phyloP scores from a whole-genome alignment of 2,888 invertebrate species.

The Clepsis dumicolana region DNA sequence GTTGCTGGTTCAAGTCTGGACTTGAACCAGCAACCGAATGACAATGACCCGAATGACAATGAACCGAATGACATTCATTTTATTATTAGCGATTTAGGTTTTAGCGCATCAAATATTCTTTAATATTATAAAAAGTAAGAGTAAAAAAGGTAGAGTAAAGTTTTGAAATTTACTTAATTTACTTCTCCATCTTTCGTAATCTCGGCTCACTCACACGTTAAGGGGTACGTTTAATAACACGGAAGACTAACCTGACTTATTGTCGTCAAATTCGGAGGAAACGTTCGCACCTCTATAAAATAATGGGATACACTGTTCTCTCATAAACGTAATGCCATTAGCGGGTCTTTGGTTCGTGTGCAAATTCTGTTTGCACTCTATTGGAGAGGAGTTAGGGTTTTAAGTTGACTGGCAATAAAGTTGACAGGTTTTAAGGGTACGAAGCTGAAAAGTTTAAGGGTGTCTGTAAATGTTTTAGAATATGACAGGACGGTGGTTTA shows the following conservation, averaged over 20 bases:
- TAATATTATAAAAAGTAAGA: too few relatives aligned
- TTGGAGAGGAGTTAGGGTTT: conserved; percentile 36
- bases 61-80: too few relatives aligned
- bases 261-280: conserved; percentile 63
- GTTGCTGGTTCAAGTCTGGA: too few relatives aligned
- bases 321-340: conserved; percentile 39
- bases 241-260: conserved; percentile 70
- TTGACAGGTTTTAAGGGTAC: background rate
- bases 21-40: too few relatives aligned
- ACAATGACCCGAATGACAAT: too few relatives aligned
- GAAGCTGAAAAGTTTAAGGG: background rate
- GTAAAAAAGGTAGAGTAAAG: too few relatives aligned
- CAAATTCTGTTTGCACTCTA: background rate
- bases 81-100: too few relatives aligned
- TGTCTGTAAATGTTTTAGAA: background rate
- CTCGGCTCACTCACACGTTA: conserved; percentile 38
- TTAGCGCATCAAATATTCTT: too few relatives aligned
- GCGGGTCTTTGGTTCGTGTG: conserved; percentile 7
- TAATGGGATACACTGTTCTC: conserved; percentile 45
- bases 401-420: conserved; percentile 7
- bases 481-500: background rate
- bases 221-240: conserved; percentile 64
- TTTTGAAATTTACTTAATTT: too few relatives aligned
- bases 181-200: conserved; percentile 14
- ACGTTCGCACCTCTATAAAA: conserved; percentile 58